These are phyloP conservation scores for Prenolepis imparis DNA, from an alignment of 2,888 invertebrate species.

Conservation along the genomic window DNA sequence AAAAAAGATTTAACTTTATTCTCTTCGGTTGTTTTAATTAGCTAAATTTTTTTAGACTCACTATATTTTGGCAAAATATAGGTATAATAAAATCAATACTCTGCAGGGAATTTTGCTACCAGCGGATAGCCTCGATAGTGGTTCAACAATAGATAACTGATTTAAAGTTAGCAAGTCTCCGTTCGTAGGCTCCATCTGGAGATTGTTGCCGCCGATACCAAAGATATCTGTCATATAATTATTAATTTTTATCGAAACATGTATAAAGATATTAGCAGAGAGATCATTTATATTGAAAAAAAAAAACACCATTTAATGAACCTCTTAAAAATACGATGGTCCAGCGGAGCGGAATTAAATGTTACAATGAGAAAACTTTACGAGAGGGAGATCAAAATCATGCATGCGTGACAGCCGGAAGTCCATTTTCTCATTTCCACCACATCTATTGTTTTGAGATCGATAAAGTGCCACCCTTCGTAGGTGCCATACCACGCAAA, in stretches of 20 bases:
- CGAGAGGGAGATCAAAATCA: background rate
- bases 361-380: background rate
- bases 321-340: background rate
- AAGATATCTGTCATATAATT: constrained; percentile 18
- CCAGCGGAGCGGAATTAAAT: background rate
- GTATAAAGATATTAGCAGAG: background rate
- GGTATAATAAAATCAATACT: constrained; percentile 17
- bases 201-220: constrained; percentile 37
- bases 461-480: constrained; percentile 39
- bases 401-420: background rate
- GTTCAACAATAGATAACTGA: constrained; percentile 22
- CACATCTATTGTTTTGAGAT: constrained; percentile 17
- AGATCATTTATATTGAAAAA: background rate
- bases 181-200: constrained; percentile 65
- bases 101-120: constrained; percentile 26
- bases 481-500: constrained; percentile 43
- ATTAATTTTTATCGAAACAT: constrained; percentile 4
- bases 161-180: constrained; percentile 18
- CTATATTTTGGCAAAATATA: background rate
- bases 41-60: background rate
- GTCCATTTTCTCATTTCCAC: constrained; percentile 21
- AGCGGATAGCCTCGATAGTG: background rate
- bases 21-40: background rate
- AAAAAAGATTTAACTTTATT: background rate
- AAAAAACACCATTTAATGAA: background rate